A percentile compares a stretch with the other conserved stretches of the same genome.
Conservation (phyloP, 2,797 vertebrate species). For the Naso thynnoides region DNA sequence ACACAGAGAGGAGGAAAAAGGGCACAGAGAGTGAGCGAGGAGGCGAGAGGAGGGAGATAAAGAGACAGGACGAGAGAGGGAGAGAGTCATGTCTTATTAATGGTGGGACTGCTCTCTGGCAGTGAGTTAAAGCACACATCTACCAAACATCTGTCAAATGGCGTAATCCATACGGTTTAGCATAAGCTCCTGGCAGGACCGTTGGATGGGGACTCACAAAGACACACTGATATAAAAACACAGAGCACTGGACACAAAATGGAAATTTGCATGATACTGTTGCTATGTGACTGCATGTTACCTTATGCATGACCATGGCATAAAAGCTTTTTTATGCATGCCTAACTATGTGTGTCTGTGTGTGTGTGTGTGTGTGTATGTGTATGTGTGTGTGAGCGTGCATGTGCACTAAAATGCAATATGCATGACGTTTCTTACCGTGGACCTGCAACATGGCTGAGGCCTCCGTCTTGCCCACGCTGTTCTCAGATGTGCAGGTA, state of each 20-base stretch:
- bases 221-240: slow-evolving; percentile 68
- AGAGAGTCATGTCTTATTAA: slow-evolving; percentile 81
- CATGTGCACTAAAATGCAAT: slow-evolving; percentile 34
- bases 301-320: slow-evolving; percentile 44
- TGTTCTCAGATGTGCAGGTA: slow-evolving; percentile 96
- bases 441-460: slow-evolving; percentile 93
- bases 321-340: slow-evolving; percentile 42
- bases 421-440: slow-evolving; percentile 83
- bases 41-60: slow-evolving; percentile 53
- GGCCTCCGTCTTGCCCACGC: slow-evolving; percentile 92
- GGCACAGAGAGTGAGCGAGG: slow-evolving; percentile 37
- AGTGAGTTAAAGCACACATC: slow-evolving; percentile 79
- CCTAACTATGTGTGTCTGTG: no score
- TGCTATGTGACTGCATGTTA: slow-evolving; percentile 35
- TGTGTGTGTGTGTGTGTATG: slow-evolving; percentile 1
- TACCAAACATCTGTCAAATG: slow-evolving; percentile 85
- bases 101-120: slow-evolving; percentile 74
- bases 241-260: slow-evolving; percentile 57
- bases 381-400: slow-evolving; percentile 9
- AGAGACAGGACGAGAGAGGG: slow-evolving; percentile 57
- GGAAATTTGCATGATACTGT: slow-evolving; percentile 39
- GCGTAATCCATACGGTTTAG: slow-evolving; percentile 86
- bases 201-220: slow-evolving; percentile 56
- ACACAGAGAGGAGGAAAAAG: slow-evolving; percentile 44
- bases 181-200: slow-evolving; percentile 79